These are phyloP conservation scores for Cassiopea andromeda DNA, from an alignment of 30 jellyfish, hydroid and myxozoan species.

Conservation along the genomic window DNA sequence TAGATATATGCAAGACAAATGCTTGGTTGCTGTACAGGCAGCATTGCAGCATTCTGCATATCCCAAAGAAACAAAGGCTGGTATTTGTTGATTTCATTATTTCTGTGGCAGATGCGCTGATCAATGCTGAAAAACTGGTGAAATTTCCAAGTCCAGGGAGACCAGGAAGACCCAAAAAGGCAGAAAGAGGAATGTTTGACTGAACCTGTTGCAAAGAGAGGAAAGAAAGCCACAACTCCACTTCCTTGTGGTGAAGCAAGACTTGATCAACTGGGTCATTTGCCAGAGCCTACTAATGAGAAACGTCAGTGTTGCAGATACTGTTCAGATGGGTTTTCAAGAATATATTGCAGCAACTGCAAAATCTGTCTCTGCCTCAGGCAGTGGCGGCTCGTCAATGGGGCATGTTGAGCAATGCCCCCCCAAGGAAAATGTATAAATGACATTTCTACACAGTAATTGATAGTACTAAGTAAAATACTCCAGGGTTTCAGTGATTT, in stretches of 20 bases:
- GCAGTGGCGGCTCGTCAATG: not conserved
- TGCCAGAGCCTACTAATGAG: slow-evolving; percentile 44
- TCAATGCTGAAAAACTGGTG: not conserved
- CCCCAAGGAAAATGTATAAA: too few relatives aligned
- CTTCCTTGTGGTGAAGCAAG: slow-evolving; percentile 20
- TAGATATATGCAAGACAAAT: not conserved
- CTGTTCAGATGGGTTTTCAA: not conserved
- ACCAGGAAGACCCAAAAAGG: slow-evolving; percentile 23
- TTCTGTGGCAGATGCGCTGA: slow-evolving; percentile 37
- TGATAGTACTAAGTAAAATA: too few relatives aligned
- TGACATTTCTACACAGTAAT: too few relatives aligned
- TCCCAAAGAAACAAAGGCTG: slow-evolving; percentile 21
- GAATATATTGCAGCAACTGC: slow-evolving; percentile 27
- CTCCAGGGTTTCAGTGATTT: too few relatives aligned
- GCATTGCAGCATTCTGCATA: not conserved
- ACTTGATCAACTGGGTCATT: slow-evolving; percentile 49
- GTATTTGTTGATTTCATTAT: slow-evolving; percentile 35
- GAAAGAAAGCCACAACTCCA: slow-evolving; percentile 37
- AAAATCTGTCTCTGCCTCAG: slow-evolving; percentile 15
- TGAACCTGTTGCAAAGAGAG: slow-evolving; percentile 9
- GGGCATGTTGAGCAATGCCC: too few relatives aligned
- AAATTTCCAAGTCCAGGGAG: slow-evolving; percentile 35
- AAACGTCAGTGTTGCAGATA: not conserved
- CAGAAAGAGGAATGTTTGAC: not conserved
- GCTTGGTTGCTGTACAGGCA: slow-evolving; percentile 6